Evolutionary conservation across 2,113 vertebrate genomes (phyloP), one percentile per base, ranked within the genome.

Genomic region (Anolis carolinensis): DNA sequence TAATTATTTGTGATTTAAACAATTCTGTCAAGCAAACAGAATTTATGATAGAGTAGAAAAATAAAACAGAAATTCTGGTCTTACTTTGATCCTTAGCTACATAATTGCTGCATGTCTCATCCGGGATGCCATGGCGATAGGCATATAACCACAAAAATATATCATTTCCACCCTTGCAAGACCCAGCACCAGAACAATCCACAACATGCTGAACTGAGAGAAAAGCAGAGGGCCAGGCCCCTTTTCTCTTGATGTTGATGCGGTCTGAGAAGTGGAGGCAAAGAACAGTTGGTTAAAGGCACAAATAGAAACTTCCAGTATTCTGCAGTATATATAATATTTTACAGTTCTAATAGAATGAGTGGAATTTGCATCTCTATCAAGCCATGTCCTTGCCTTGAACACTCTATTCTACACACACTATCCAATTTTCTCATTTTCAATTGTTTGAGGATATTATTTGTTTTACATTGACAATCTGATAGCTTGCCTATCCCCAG

Each of bases 71-170:
- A 4, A 70, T 70, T 3, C 13, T 32, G n/a, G 68, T 63, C 95
- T 2, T 94, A 99, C 99, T 76, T 91, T 99, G 99, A 90, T 99
- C 97, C 95, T 97, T 99, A 55, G 99, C 99, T 91, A 99, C 98
- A 95, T 99, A 99, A 95, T 99, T 99, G 92, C 99, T 99, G 95
- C 99, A 99, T 91, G 99, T 99, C 95, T 99, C 99, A 0, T 99
- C 98, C 0, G 99, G 99, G 91, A 99, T 98, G 76, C 99, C 99
- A 0, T 99, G 96, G 1, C n/a, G 30, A 7, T 97, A 94, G 0
- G 99, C 98, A 0, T 99, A 99, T 65, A 75, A 81, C 98, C 98
- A 99, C 25, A 99, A 98, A 0, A 94, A 95, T 0, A 59, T n/a
- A 92, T 99, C 98, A 77, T 98, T 95, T 1, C 99, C 99, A 0